Evolutionary conservation across 2,797 vertebrate genomes (phyloP), one percentile per base, ranked within the genome.

Genomic region (Epinephelus malabaricus): DNA sequence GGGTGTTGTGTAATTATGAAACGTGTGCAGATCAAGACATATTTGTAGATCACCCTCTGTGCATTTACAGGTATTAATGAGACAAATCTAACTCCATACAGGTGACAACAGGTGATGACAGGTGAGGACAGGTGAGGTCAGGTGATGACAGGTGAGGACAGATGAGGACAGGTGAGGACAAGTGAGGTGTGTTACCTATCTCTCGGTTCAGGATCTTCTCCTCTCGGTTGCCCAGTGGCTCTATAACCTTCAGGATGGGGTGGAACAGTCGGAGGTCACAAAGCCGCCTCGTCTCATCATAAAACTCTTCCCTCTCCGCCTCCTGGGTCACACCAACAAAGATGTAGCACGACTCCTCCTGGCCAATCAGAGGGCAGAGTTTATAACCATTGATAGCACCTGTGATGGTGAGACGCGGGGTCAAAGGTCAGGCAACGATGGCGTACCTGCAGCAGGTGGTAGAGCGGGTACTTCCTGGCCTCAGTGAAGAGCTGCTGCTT

Each of bases 251-350:
- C 8, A 96, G 93, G 70, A 96, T 95, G 0, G 96, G 95, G 59
- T 96, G 95, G 73, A 96, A 96, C 13, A 96, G 92, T 38, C 95
- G 89, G 0, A 96, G 93, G 82, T 96, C 95, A 2, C 96, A 96
- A 19, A 96, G 92, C 0, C 96, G 88, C 10, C 95, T 84, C 0
- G 95, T 95, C 82, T 96, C 95, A 0, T 96, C 96, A 0, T 96
- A 96, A 69, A 96, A 96, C 88, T 96, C 95, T 88, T 96, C 96
- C 69, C 95, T 84, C 73, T 96, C 96, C 0, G 96, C 96, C 73
- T 96, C 96, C 87, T 96, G 96, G 9, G 95, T 96, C 79, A 96
- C 95, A 5, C 96, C 95, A 71, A 96, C 95, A 79, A 96, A 96
- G 76, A 96, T 96, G 86, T 96, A 96, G 53, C 93, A 94, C 0